Conservation (phyloP, 2,888 invertebrate genomes). For the Meiosimyza platycephala region DNA sequence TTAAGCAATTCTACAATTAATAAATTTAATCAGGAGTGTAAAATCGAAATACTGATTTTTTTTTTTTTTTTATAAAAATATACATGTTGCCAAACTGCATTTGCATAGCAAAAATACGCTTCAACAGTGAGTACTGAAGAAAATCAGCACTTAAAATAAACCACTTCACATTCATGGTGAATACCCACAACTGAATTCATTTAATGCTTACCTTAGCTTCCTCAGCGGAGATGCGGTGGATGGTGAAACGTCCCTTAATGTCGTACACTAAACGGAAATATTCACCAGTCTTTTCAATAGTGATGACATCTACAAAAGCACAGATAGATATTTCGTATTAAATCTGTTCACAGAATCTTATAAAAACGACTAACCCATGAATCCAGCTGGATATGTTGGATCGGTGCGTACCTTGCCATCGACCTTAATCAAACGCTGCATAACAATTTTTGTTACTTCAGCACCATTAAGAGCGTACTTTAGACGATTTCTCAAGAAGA, state of each 20-base stretch:
- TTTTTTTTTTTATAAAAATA: too few relatives aligned
- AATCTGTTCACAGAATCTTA: conserved; percentile 30
- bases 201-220: conserved; percentile 87
- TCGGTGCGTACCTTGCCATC: conserved; percentile 99
- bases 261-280: conserved; percentile 98
- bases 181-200: neutral
- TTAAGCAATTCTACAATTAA: neutral
- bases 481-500: conserved; percentile 96
- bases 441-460: conserved; percentile 97
- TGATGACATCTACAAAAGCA: conserved; percentile 87
- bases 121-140: too few relatives aligned
- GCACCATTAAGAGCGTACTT: conserved; percentile 97
- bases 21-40: neutral
- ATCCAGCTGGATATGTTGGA: conserved; percentile 96
- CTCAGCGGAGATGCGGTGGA: conserved; percentile 96
- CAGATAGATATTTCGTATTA: neutral
- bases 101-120: too few relatives aligned
- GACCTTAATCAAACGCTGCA: conserved; percentile 97
- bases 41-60: too few relatives aligned
- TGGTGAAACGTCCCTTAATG: conserved; percentile 97
- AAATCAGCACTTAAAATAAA: too few relatives aligned
- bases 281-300: conserved; percentile 98
- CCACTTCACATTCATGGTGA: too few relatives aligned
- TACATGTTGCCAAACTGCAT: too few relatives aligned
- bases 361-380: conserved; percentile 86